Base-by-base conservation (phyloP, 2,888 invertebrate species). In the Hirtodrosophila confusa region DNA sequence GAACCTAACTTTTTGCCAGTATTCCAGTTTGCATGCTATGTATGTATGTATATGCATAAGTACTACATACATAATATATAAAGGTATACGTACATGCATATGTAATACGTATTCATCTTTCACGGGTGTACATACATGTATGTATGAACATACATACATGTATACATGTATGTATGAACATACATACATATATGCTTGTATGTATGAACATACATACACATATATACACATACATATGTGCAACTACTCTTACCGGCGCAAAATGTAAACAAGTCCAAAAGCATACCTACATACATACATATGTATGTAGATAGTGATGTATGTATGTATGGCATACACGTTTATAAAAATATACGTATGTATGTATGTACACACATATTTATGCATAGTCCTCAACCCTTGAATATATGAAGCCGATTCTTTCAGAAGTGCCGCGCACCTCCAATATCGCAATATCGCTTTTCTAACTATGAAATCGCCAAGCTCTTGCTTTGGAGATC, bases 221-320 rank as follows among this genome's bases (percentile, higher is more conserved):
- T 24, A 37, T 40, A 11, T 31, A 40, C 35, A n/a, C 49, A 39
- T 24, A 31, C 29, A 31, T 61, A 24, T 43, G 40, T 5, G 27
- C 27, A 27, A 29, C 43, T 41, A 41, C 35, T 7, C 7, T 17
- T 56, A 35, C 72, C 75, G 72, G 77, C 48, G 40, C 35, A 31
- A 56, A 51, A 57, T 58, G 73, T 73, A 73, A 75, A 75, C 71
- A 75, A 65, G 47, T 31, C 37, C 41, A 23, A 45, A 50, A 12
- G 37, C 3, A 65, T 43, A 12, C 17, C 17, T 45, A 40, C 4
- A 50, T 45, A 41, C 4, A 33, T 44, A 36, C 17, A 31, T 27
- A 24, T 12, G 33, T 29, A 39, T 17, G 17, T 17, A 17, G 17
- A 17, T 17, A 17, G 1, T 17, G 17, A 17, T 17, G 17, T 17